A percentile compares a stretch with the other conserved stretches of the same genome.
These are phyloP conservation scores for Opisthocomus hoazin DNA, from an alignment of 2,113 vertebrate species.

Conservation along the genomic window DNA sequence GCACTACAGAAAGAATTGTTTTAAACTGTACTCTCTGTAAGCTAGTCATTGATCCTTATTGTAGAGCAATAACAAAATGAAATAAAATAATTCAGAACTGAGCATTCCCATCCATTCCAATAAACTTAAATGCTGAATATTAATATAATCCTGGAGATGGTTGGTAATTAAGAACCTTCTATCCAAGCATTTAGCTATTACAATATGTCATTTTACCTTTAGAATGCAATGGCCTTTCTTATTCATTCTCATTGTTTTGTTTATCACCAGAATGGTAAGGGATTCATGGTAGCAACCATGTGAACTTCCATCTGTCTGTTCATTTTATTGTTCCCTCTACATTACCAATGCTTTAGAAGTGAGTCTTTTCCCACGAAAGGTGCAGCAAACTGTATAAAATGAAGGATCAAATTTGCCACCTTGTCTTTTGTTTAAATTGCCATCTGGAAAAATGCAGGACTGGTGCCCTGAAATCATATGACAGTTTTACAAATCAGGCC, in stretches of 20 bases:
- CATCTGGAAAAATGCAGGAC: not conserved
- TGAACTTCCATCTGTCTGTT: not conserved
- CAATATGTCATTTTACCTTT: not conserved
- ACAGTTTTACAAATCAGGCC: not conserved
- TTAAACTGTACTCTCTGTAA: not conserved
- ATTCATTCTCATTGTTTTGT: not conserved
- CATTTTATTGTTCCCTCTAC: not conserved
- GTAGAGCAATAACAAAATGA: not conserved
- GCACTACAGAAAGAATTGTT: not conserved
- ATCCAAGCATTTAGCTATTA: not conserved
- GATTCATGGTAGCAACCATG: not conserved
- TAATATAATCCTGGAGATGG: not conserved
- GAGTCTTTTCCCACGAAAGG: not conserved
- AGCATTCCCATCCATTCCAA: not conserved
- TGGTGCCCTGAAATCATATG: not conserved
- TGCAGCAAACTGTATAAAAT: not conserved
- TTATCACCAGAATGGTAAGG: not conserved
- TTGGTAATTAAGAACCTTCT: not conserved
- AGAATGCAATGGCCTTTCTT: not conserved
- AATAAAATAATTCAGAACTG: not conserved
- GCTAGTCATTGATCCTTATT: not conserved
- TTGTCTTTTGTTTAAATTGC: not conserved
- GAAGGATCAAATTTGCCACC: not conserved
- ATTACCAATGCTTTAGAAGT: not conserved
- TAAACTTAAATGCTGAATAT: not conserved